Evolutionary conservation across 1,140 invertebrate genomes (phyloP), one percentile per base, ranked within the genome.

Genomic region (Panagrolaimus sp.): DNA sequence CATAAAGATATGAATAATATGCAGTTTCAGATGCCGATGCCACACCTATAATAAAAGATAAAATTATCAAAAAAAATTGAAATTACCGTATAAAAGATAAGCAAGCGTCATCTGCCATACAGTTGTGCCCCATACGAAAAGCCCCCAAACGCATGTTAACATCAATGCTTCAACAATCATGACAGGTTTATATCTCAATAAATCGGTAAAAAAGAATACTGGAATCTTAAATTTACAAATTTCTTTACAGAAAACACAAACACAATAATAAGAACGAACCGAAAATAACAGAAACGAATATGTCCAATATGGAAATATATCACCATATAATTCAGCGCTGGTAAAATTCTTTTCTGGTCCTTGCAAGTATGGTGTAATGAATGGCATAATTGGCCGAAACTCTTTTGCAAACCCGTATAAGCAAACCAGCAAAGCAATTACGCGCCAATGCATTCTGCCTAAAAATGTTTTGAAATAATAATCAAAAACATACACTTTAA

Each of bases 1-100:
- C 91, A 85, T 94, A 96, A 71, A 94, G 91, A 78, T 95, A 96
- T 0, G 92, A 93, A 73, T 89, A 91, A 84, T 94, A 95, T 0
- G 92, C 92, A 0, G 95, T 89, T 85, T 95, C 92, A 9, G 91
- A 89, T 0, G 92, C 91, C 81, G 91, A 89, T 76, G 90, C 91
- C 12, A 91, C 85, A 3, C 92, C 92, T 38, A 38, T 38, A 38
- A 38, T 38, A 38, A n/a, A n/a, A 38, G 32, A 7, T 7, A 38
- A 38, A 4, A 38, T 7, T 38, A 4, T 38, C 7, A 38, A 38
- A 38, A 7, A 2, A 38, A 38, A 38, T 38, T 38, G 32, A 2
- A 7, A 38, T 38, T 38, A 38, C 32, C 32, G 67, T 78, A 81
- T 28, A 65, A 63, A 26, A 82, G 67, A 63, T 81, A 75, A 80